Percentiles rank a stretch among this genome's conserved stretches.
Conservation (phyloP, 2,888 invertebrate species). For the Tetramorium bicarinatum region DNA sequence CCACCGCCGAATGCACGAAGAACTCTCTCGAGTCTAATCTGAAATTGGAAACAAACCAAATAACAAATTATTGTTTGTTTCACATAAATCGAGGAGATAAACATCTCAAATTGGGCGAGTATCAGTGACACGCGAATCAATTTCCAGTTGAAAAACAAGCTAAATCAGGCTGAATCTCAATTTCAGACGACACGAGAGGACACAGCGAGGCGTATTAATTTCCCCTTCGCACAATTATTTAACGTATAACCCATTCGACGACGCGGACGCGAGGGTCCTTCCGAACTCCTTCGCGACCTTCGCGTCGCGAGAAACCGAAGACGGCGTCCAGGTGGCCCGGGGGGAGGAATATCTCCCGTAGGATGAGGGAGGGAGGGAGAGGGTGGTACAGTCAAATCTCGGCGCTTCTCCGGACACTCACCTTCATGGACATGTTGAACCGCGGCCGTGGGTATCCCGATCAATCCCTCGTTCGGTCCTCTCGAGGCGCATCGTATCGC, state of each 20-base stretch:
- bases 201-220: neutral
- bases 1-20: neutral
- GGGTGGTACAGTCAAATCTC: neutral
- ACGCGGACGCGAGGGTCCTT: neutral
- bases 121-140: neutral
- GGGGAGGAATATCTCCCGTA: neutral
- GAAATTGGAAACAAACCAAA: neutral
- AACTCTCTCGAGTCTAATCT: neutral
- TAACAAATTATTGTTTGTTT: neutral
- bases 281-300: neutral
- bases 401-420: conserved; percentile 50
- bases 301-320: neutral
- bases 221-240: neutral
- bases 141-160: neutral
- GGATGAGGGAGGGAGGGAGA: neutral
- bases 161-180: neutral
- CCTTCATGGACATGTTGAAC: conserved; percentile 77
- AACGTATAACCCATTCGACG: neutral
- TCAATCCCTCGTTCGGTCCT: conserved; percentile 22
- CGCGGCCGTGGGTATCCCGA: neutral
- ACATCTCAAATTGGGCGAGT: neutral
- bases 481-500: neutral
- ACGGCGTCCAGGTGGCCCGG: neutral
- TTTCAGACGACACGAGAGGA: neutral
- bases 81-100: neutral